Conservation (phyloP, 2,113 vertebrate genomes). For the Urocitellus parryii region DNA sequence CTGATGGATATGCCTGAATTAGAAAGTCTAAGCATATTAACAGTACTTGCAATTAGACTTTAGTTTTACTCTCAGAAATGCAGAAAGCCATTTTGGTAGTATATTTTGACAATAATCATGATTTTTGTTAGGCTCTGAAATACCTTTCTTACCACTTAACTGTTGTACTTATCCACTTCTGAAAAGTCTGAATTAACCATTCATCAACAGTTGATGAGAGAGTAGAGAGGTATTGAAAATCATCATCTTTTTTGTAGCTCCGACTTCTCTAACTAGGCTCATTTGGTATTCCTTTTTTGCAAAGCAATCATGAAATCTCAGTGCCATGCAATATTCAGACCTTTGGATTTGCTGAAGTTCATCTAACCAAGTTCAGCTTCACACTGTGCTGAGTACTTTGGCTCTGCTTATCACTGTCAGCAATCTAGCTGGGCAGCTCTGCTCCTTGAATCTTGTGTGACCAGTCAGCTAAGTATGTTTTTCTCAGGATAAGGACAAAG, state of each 20-base stretch:
- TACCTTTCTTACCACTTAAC: not conserved
- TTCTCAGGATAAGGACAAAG: not conserved
- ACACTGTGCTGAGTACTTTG: not conserved
- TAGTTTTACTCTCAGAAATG: conserved; percentile 10
- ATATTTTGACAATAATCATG: not conserved
- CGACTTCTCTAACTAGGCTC: not conserved
- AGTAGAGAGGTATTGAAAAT: not conserved
- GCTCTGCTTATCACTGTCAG: not conserved
- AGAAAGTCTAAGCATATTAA: not conserved
- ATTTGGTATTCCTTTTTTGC: not conserved
- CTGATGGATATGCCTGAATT: not conserved
- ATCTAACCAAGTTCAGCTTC: not conserved
- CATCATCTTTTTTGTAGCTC: not conserved
- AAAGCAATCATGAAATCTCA: not conserved
- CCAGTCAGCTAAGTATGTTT: not conserved
- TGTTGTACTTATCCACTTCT: not conserved
- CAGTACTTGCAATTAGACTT: not conserved
- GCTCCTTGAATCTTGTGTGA: fast-evolving
- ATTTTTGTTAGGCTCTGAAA: not conserved
- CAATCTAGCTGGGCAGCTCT: not conserved
- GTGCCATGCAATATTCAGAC: not conserved
- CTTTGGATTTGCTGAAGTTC: not conserved
- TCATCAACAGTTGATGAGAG: not conserved
- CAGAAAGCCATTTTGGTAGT: not conserved
- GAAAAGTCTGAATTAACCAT: not conserved